A percentile compares a stretch with the other conserved stretches of the same genome.
These are phyloP conservation scores for Anastrepha ludens DNA, from an alignment of 1,140 invertebrate genomes.

Conservation along the genomic window DNA sequence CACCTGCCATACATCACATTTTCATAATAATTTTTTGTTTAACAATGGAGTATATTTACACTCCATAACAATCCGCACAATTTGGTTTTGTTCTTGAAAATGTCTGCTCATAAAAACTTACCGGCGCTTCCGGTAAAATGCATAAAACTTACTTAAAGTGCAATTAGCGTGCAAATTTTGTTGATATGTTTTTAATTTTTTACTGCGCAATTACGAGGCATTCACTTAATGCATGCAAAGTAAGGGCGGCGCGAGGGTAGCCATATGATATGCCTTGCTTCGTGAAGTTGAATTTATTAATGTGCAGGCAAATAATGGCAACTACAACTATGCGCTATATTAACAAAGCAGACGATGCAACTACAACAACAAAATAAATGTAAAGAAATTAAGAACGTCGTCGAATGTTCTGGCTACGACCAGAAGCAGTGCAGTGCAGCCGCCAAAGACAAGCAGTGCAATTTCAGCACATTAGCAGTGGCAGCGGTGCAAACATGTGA, in stretches of 20 bases:
- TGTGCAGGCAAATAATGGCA: not conserved
- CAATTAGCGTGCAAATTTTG: conserved; percentile 13
- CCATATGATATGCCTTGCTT: not conserved
- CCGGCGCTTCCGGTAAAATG: not conserved
- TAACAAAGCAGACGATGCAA: not conserved
- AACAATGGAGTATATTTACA: too few relatives aligned
- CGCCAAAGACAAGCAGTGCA: not conserved
- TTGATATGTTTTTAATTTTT: conserved; percentile 18
- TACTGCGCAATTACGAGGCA: not conserved
- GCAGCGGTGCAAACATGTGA: not conserved
- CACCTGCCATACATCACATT: too few relatives aligned
- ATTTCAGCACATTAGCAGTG: not conserved
- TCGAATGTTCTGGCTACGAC: not conserved
- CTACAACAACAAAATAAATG: not conserved
- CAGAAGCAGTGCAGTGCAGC: not conserved
- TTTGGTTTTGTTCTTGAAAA: not conserved
- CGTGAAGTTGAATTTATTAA: conserved; percentile 3
- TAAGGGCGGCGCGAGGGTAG: not conserved
- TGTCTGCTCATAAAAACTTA: not conserved
- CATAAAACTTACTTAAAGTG: conserved; percentile 12
- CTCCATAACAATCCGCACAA: too few relatives aligned
- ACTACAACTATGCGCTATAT: not conserved
- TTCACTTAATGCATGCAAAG: not conserved
- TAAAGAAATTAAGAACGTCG: not conserved
- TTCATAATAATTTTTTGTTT: too few relatives aligned